A percentile compares a stretch with the other conserved stretches of the same genome.
phyloP scores from a whole-genome alignment of 2,113 vertebrate species.

The Tylochromis polylepis region DNA sequence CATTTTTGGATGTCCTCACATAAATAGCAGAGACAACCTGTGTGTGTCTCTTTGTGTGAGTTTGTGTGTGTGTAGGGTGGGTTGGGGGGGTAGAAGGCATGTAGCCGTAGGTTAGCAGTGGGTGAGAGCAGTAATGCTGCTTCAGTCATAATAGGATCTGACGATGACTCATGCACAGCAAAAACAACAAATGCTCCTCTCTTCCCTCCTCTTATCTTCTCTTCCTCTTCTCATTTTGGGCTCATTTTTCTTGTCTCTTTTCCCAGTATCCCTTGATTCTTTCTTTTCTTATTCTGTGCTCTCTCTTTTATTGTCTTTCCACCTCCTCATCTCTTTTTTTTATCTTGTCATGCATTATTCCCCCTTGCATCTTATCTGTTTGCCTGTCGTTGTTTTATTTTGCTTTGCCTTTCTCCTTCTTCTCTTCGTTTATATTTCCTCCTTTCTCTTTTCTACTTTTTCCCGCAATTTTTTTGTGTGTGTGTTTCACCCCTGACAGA shows the following conservation, averaged over 20 bases:
- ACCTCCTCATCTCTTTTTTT: neutral
- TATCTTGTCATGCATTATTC: slow-evolving; percentile 4
- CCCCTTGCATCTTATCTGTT: neutral
- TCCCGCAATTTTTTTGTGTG: neutral
- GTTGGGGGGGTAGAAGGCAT: slow-evolving; percentile 26
- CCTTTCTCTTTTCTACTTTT: neutral
- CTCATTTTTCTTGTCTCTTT: neutral
- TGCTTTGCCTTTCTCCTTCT: neutral
- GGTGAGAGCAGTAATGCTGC: slow-evolving; percentile 54
- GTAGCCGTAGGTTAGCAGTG: slow-evolving; percentile 63
- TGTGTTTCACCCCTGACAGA: neutral
- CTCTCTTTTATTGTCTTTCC: neutral
- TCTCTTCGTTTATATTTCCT: neutral
- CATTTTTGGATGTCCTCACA: neutral
- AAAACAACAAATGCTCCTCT: slow-evolving; percentile 45
- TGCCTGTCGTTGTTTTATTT: neutral
- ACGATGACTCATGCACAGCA: slow-evolving; percentile 56
- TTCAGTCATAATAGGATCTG: slow-evolving; percentile 65
- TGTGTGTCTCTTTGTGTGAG: neutral
- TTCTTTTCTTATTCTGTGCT: neutral
- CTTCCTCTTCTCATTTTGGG: slow-evolving; percentile 12
- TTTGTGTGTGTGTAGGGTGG: neutral
- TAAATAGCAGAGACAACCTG: neutral
- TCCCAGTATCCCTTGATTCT: neutral
- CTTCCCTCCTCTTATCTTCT: slow-evolving; percentile 10